phyloP scores from a whole-genome alignment of 2,888 invertebrate species.

The Mythimna pallens region DNA sequence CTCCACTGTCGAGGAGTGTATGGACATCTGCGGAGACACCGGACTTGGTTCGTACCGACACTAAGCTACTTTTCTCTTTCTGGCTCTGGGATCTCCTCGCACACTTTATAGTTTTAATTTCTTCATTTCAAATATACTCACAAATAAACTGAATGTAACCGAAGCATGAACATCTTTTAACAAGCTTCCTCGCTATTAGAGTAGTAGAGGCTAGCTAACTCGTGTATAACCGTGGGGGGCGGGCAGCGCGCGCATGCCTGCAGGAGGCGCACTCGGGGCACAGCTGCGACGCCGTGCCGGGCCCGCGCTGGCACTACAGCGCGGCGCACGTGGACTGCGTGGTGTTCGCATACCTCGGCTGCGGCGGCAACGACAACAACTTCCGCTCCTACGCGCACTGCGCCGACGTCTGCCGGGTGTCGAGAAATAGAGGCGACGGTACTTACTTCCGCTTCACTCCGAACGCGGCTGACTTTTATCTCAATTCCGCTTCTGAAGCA shows the following conservation, averaged over 20 bases:
- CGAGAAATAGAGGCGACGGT: constrained; percentile 61
- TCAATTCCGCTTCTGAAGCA: background rate
- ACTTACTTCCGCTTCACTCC: constrained; percentile 53
- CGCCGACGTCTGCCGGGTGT: constrained; percentile 77
- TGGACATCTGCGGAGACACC: constrained; percentile 91
- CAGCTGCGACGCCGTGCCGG: constrained; percentile 71
- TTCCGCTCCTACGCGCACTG: constrained; percentile 94
- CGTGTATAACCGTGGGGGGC: constrained; percentile 52
- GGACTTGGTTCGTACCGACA: constrained; percentile 75
- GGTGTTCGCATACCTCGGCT: constrained; percentile 96
- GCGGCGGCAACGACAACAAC: constrained; percentile 96
- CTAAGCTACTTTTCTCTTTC: background rate
- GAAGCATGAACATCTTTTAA: constrained; percentile 42
- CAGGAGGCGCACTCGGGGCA: constrained; percentile 73
- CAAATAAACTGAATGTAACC: constrained; percentile 21
- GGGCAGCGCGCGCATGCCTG: constrained; percentile 81
- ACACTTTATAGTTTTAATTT: background rate
- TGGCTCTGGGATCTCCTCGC: constrained; percentile 28
- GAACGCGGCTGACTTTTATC: constrained; percentile 19
- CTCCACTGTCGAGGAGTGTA: constrained; percentile 93
- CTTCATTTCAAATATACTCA: constrained; percentile 30
- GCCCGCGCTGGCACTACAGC: constrained; percentile 94
- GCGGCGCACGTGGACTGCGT: constrained; percentile 93
- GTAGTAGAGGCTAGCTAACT: constrained; percentile 36
- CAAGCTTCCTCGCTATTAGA: constrained; percentile 46